These are phyloP conservation scores for Percina caprodes DNA, from an alignment of 2,113 vertebrate species.

Conservation along the genomic window DNA sequence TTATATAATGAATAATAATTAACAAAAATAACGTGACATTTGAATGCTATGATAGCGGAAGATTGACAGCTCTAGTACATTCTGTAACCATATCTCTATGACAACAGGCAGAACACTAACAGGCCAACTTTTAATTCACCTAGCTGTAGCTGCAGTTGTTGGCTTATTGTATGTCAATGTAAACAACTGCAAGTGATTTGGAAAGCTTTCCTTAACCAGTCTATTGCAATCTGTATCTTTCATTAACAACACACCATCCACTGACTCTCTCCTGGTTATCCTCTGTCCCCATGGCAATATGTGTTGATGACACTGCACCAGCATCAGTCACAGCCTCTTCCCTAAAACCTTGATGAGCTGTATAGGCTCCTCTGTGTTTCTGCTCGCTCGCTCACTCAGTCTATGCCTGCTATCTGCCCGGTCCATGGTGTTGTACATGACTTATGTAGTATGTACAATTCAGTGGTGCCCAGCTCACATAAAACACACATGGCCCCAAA, in stretches of 20 bases:
- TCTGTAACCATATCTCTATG: neutral
- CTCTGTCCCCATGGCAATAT: conserved; percentile 9
- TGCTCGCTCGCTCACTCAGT: neutral
- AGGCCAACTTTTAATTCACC: neutral
- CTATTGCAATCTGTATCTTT: neutral
- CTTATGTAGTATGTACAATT: conserved; percentile 19
- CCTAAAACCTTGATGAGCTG: neutral
- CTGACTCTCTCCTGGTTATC: neutral
- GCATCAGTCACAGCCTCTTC: neutral
- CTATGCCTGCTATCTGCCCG: neutral
- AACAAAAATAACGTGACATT: no score
- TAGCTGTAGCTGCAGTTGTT: neutral
- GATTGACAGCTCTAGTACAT: neutral
- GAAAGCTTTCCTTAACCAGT: neutral
- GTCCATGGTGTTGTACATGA: conserved; percentile 27
- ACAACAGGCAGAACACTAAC: neutral
- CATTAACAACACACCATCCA: neutral
- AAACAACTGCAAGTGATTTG: neutral
- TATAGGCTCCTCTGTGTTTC: neutral
- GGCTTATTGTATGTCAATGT: neutral
- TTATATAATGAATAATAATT: no score
- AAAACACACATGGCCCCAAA: conserved; percentile 40
- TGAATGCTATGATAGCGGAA: no score
- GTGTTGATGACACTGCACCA: neutral
- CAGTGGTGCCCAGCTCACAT: conserved; percentile 26